phyloP scores from a whole-genome alignment of 35 echinoderm and acorn worm genomes.

The Strongylocentrotus purpuratus region DNA sequence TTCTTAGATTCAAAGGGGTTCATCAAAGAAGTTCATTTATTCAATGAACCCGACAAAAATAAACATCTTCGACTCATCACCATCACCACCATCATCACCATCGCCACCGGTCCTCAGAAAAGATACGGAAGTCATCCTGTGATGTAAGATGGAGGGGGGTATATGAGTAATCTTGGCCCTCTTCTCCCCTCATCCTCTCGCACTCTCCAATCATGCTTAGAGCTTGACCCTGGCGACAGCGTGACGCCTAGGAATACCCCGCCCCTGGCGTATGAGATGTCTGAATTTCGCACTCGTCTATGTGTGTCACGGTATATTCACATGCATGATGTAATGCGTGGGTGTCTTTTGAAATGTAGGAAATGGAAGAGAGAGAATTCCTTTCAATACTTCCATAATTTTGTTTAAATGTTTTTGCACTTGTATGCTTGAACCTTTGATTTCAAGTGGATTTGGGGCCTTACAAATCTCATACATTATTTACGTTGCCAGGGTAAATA shows the following conservation, averaged over 20 bases:
- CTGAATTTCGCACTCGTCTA: background rate
- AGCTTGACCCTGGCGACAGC: background rate
- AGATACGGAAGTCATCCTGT: background rate
- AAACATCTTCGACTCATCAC: background rate
- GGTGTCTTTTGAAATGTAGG: background rate
- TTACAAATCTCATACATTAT: no score
- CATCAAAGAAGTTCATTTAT: background rate
- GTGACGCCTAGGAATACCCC: background rate
- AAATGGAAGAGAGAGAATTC: background rate
- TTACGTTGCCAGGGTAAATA: no score
- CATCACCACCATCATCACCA: background rate
- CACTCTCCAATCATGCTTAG: background rate
- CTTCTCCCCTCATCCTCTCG: background rate
- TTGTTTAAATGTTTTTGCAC: no score
- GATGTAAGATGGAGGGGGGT: background rate
- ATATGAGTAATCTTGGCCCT: background rate
- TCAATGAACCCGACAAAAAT: background rate
- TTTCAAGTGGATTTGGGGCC: no score
- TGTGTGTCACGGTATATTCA: background rate
- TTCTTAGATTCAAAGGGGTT: background rate
- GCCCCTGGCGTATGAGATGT: background rate
- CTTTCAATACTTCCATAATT: background rate
- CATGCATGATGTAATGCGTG: background rate
- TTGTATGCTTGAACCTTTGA: no score
- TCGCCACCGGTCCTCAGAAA: background rate